phyloP scores from a whole-genome alignment of 53 echinoderm and acorn worm genomes.

The Actinopyga echinites region DNA sequence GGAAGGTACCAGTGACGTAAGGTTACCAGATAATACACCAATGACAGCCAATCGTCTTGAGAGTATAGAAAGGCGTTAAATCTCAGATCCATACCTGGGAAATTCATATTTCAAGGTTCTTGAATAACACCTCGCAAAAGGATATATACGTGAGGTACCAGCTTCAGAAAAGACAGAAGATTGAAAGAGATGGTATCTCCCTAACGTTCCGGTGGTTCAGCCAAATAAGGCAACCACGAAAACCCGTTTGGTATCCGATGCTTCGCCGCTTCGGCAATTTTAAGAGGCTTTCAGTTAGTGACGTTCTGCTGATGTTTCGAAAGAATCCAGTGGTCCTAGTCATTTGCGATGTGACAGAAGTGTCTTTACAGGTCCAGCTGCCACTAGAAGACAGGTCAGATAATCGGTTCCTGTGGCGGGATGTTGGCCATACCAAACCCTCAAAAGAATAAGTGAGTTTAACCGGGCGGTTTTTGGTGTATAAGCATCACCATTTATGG shows the following conservation, averaged over 20 bases:
- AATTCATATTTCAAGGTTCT: neutral
- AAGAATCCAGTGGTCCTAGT: slow-evolving; percentile 10
- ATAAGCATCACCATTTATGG: neutral
- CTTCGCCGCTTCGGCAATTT: slow-evolving; percentile 13
- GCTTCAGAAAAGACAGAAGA: neutral
- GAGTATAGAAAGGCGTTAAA: neutral
- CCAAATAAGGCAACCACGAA: slow-evolving; percentile 25
- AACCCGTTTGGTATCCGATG: slow-evolving; percentile 7
- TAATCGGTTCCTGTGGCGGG: slow-evolving; percentile 1
- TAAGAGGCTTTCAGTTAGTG: slow-evolving; percentile 6
- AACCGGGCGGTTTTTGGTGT: slow-evolving; percentile 25
- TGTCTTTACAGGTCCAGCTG: slow-evolving; percentile 3
- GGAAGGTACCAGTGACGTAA: neutral
- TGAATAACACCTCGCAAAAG: neutral
- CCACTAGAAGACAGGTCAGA: neutral
- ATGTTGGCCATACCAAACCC: neutral
- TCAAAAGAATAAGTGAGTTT: slow-evolving; percentile 14
- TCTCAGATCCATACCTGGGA: neutral
- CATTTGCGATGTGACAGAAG: slow-evolving; percentile 28
- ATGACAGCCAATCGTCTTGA: neutral
- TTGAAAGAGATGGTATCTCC: neutral
- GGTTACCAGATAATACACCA: neutral
- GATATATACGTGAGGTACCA: slow-evolving; percentile 22
- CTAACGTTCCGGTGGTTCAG: neutral
- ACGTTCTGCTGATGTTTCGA: slow-evolving; percentile 19